A percentile compares a stretch with the other conserved stretches of the same genome.
Conservation (phyloP, 2,113 vertebrate species). For the Dicrurus megarhynchus region DNA sequence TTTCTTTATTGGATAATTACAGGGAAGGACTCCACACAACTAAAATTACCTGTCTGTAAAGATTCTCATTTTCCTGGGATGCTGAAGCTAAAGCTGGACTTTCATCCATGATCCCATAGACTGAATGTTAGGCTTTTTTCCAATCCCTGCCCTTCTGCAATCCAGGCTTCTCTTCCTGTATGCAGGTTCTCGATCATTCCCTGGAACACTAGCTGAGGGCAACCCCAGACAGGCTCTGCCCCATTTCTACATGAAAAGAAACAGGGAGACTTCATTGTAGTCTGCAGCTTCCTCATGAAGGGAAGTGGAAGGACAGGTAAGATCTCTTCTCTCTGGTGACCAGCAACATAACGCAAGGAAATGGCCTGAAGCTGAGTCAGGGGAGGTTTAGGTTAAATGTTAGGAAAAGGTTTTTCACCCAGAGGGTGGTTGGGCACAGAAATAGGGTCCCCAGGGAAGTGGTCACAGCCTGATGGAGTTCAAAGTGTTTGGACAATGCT, state of each 20-base stretch:
- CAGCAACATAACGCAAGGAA: background rate
- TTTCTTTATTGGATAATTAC: background rate
- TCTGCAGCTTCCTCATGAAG: background rate
- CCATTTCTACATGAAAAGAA: background rate
- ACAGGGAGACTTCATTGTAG: background rate
- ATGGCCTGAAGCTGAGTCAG: background rate
- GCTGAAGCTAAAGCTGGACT: background rate
- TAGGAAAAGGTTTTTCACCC: background rate
- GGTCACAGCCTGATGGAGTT: background rate
- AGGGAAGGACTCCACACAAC: background rate
- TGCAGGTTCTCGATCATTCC: background rate
- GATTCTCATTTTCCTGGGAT: background rate
- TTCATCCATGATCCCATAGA: background rate
- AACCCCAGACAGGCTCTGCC: background rate
- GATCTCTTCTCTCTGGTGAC: background rate
- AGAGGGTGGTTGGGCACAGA: no score
- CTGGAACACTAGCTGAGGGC: background rate
- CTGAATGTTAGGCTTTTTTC: background rate
- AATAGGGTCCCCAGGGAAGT: background rate
- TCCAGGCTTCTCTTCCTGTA: background rate
- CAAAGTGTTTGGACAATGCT: background rate
- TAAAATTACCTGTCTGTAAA: background rate
- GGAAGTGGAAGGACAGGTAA: background rate
- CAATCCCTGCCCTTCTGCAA: background rate
- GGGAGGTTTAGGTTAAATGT: background rate